phyloP scores from a whole-genome alignment of 2,888 invertebrate species.

The Drosophila anceps region DNA sequence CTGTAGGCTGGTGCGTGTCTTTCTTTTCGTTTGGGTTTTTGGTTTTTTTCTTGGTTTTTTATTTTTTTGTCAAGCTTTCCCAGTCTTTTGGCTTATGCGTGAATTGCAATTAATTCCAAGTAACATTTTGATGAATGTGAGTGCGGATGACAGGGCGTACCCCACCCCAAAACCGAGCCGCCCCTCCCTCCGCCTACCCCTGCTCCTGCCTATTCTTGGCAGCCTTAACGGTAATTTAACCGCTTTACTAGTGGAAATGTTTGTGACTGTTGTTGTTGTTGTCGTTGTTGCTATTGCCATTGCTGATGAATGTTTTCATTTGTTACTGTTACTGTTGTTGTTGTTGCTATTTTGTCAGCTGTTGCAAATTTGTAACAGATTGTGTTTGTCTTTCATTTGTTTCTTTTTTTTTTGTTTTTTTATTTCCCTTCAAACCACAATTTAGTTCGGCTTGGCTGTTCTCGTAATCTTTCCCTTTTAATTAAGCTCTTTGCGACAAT shows the following conservation, averaged over 20 bases:
- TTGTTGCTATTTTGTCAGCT: constrained; percentile 49
- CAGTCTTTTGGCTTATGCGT: constrained; percentile 60
- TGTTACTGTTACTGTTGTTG: constrained; percentile 19
- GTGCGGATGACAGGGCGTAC: constrained; percentile 41
- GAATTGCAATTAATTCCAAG: constrained; percentile 73
- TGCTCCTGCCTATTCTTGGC: constrained; percentile 28
- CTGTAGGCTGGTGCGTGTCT: constrained; percentile 31
- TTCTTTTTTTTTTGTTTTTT: background rate
- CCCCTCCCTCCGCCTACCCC: background rate
- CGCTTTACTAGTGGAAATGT: constrained; percentile 23
- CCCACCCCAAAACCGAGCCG: background rate
- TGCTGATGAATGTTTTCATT: constrained; percentile 22
- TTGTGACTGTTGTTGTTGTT: constrained; percentile 18
- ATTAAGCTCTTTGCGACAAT: constrained; percentile 11
- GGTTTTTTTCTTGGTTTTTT: constrained; percentile 13
- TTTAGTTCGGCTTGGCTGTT: constrained; percentile 13
- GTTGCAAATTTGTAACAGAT: constrained; percentile 43
- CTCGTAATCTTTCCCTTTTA: constrained; percentile 22
- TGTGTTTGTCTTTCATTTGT: constrained; percentile 37
- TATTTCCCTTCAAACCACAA: constrained; percentile 4
- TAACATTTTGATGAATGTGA: constrained; percentile 50
- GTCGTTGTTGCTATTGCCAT: constrained; percentile 21
- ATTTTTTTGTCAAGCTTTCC: constrained; percentile 34
- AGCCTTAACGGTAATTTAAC: constrained; percentile 27
- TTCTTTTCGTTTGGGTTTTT: constrained; percentile 4